phyloP scores from a whole-genome alignment of 2,888 invertebrate species.

The Zele albiditarsus region DNA sequence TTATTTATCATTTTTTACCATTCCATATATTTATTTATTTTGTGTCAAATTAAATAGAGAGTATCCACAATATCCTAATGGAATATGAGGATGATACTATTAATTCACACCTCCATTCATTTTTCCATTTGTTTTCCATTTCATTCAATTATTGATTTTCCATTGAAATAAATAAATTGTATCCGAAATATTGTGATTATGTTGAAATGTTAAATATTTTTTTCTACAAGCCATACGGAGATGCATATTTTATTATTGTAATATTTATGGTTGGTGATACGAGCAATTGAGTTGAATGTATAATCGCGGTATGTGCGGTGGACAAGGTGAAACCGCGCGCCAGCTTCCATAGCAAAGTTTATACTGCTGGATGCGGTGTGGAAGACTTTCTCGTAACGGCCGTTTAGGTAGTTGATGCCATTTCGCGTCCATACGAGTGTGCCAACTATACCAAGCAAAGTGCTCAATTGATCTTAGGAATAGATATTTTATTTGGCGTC shows the following conservation, averaged over 20 bases:
- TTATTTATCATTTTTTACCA: background rate
- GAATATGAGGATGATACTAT: no score
- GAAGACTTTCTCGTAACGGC: conserved; percentile 33
- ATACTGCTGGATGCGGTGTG: background rate
- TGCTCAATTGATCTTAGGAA: background rate
- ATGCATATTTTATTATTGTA: conserved; percentile 5
- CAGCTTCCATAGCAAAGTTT: conserved; percentile 17
- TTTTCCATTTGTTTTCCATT: background rate
- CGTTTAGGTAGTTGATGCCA: conserved; percentile 30
- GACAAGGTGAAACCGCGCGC: conserved; percentile 29
- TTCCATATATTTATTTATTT: background rate
- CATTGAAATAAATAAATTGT: no score
- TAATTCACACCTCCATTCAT: no score
- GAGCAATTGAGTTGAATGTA: conserved; percentile 12
- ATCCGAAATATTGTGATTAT: no score
- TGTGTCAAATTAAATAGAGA: background rate
- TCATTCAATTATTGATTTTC: background rate
- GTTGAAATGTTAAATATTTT: background rate
- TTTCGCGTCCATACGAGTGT: conserved; percentile 7
- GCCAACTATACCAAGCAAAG: background rate
- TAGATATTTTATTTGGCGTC: background rate
- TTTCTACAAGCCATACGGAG: background rate
- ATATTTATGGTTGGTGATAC: background rate
- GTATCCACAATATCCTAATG: no score
- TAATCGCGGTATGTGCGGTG: background rate